These are phyloP conservation scores for Cryptoleucopteryx plumbea DNA, from an alignment of 2,113 vertebrate genomes.

Conservation along the genomic window DNA sequence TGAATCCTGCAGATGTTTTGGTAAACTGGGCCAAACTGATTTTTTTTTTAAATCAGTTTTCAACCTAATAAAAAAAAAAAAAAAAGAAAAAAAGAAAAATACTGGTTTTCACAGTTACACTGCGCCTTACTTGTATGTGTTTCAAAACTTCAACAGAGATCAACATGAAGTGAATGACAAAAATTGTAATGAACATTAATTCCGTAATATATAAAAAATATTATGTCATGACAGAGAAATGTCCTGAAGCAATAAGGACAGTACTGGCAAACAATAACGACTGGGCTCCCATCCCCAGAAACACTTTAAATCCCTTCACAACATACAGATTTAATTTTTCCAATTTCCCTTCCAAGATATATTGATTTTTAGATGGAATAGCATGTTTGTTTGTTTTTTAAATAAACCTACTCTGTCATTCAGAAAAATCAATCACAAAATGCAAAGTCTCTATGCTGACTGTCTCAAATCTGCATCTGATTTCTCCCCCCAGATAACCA, in stretches of 20 bases:
- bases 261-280: not conserved
- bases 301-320: not conserved
- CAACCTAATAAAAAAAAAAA: not conserved
- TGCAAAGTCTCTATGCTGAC: not conserved
- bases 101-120: not conserved
- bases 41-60: not conserved
- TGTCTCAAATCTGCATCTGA: not conserved
- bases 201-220: not conserved
- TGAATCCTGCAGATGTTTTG: not conserved
- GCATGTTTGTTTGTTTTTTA: not conserved
- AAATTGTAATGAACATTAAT: not conserved
- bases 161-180: not conserved
- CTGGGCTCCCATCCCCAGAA: not conserved
- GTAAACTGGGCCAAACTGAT: not conserved
- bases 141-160: not conserved
- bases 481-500: not conserved
- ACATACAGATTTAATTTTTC: not conserved
- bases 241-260: not conserved
- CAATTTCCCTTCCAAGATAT: not conserved
- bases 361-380: not conserved
- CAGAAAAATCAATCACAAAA: not conserved
- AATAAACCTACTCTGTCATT: not conserved
- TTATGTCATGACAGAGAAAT: not conserved
- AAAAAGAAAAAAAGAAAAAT: not conserved
- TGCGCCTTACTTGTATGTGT: not conserved